phyloP scores from a whole-genome alignment of 2,113 vertebrate species.

The Amphiprion ocellaris region DNA sequence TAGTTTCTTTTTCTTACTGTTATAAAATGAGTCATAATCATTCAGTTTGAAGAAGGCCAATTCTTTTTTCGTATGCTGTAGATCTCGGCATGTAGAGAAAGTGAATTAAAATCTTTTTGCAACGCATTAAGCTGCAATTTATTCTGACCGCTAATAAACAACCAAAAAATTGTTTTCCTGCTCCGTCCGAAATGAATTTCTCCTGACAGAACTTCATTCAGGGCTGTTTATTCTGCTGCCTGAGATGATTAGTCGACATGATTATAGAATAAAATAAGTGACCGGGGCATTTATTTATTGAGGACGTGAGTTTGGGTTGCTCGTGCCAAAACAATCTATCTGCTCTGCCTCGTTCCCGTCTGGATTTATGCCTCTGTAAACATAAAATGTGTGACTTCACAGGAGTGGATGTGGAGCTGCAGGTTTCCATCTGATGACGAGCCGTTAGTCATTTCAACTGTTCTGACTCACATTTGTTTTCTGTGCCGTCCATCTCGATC shows the following conservation, averaged over 20 bases:
- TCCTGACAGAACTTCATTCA: neutral
- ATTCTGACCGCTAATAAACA: constrained; percentile 6
- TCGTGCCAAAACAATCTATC: constrained; percentile 15
- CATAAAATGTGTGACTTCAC: neutral
- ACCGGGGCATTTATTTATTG: constrained; percentile 6
- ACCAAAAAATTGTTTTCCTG: neutral
- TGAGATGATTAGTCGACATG: neutral
- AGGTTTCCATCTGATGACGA: constrained; percentile 16
- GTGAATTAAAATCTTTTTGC: neutral
- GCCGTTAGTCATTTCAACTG: neutral
- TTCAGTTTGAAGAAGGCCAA: neutral
- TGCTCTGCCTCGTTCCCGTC: constrained; percentile 7
- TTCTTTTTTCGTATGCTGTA: too few species aligned
- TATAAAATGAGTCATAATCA: neutral
- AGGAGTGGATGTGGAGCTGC: neutral
- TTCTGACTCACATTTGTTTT: constrained; percentile 93
- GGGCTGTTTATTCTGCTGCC: neutral
- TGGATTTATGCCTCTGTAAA: constrained; percentile 30
- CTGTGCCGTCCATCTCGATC: constrained; percentile 95
- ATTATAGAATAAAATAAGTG: constrained; percentile 14
- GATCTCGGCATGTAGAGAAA: neutral
- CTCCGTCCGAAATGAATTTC: neutral
- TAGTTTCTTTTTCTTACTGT: neutral
- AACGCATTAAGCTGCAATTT: constrained; percentile 15
- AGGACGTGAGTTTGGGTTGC: neutral